Evolutionary conservation across 2,888 invertebrate genomes (phyloP).

Genomic region (Cantharis rustica): DNA sequence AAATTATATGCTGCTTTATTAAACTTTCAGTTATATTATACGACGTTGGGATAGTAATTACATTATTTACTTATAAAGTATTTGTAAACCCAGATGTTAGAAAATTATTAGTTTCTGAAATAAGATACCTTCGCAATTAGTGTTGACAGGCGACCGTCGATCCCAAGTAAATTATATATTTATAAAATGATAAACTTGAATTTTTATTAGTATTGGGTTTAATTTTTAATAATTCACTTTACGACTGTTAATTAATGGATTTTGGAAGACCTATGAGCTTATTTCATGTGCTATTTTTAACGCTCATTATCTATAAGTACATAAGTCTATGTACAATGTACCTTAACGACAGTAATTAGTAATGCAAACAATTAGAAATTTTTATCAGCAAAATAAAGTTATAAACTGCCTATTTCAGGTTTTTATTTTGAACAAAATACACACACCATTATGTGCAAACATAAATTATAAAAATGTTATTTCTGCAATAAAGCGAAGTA

Average conservation of each 20-base stretch:
- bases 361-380: background rate
- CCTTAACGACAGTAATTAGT: background rate
- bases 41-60: too few relatives aligned
- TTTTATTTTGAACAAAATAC: background rate
- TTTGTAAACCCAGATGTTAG: too few relatives aligned
- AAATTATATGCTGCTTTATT: too few relatives aligned
- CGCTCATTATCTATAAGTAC: background rate
- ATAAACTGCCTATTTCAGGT: background rate
- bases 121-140: background rate
- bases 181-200: background rate
- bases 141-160: background rate
- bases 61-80: too few relatives aligned
- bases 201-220: background rate
- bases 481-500: background rate
- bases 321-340: background rate
- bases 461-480: background rate
- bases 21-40: too few relatives aligned
- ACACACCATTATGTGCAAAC: background rate
- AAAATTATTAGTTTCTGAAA: too few relatives aligned
- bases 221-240: background rate
- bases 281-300: background rate
- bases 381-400: background rate
- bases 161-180: background rate
- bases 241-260: background rate
- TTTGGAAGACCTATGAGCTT: background rate